Evolutionary conservation across 2,888 invertebrate species (phyloP), one percentile per base, ranked within the genome.

Genomic region (Imbricaverruca yamaguchii): DNA sequence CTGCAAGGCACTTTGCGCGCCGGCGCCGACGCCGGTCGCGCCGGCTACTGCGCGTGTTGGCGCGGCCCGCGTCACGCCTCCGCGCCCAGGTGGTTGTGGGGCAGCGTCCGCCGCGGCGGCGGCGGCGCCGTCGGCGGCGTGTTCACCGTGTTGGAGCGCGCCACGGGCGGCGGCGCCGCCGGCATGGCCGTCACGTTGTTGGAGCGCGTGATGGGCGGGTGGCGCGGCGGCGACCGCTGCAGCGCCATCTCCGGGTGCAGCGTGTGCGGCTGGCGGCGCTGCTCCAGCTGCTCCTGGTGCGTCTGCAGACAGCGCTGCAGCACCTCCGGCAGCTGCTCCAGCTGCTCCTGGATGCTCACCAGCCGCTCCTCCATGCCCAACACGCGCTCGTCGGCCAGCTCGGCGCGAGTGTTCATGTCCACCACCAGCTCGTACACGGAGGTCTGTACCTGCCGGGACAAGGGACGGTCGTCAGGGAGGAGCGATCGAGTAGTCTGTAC

Each of bases 361-460:
- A 98, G 89, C 89, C 96, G 96, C 87, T 96, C 96, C 89, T 98
- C 98, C 87, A 99, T 91, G 86, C 93, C 93, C 85, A 93, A 92
- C 86, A 98, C 91, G 86, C 97, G 92, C 88, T 97, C 96, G 88
- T 98, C 98, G 85, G 98, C 91, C 81, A 92, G 92, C 87, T 96
- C 95, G 88, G 98, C 97, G 81, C 97, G 92, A 83, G 93, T 92
- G 87, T 96, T 96, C 94, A 98, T 95, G 86, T 98, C 98, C 82
- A 97, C 95, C 84, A 99, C 97, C 86, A 98, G 94, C 89, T 98
- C 98, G 88, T 98, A 98, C 85, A 98, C 97, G 81, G 96, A 96
- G 87, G 96, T 96, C 90, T 98, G 97, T 84, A 97, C 98, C 98
- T 98, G 91, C 84, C 90, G 90, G 86, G 90, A 87, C 87, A 80